These are phyloP conservation scores for Matsumyia berberina DNA, from an alignment of 2,888 invertebrate genomes.

Conservation along the genomic window DNA sequence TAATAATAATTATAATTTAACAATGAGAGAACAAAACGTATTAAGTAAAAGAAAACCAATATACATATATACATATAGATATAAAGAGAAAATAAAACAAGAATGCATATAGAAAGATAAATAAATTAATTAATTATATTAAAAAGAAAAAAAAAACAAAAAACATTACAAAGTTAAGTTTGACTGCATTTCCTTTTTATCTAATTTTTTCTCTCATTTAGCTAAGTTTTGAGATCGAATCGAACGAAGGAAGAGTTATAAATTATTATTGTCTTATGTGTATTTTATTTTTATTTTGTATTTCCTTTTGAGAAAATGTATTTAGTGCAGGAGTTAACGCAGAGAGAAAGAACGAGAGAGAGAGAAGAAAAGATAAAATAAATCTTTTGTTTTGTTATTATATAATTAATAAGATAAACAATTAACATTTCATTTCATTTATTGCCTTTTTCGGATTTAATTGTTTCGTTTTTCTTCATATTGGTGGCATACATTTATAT, in stretches of 20 bases:
- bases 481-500: slow-evolving; percentile 55
- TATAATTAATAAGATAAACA: slow-evolving; percentile 19
- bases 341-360: slow-evolving; percentile 17
- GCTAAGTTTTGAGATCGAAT: slow-evolving; percentile 3
- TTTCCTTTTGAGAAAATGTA: slow-evolving; percentile 44
- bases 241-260: slow-evolving; percentile 16
- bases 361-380: slow-evolving; percentile 18
- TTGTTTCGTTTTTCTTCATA: slow-evolving; percentile 35
- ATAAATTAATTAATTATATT: slow-evolving; percentile 51
- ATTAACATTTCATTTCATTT: slow-evolving; percentile 32
- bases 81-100: slow-evolving; percentile 36
- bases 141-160: too few species aligned
- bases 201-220: slow-evolving; percentile 3
- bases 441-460: slow-evolving; percentile 22
- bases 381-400: slow-evolving; percentile 44
- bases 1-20: slow-evolving; percentile 31
- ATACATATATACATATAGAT: slow-evolving; percentile 25
- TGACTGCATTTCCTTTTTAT: slow-evolving; percentile 71
- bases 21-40: slow-evolving; percentile 44
- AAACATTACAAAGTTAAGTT: slow-evolving; percentile 71
- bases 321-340: slow-evolving; percentile 63
- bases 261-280: slow-evolving; percentile 53
- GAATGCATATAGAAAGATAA: slow-evolving; percentile 54
- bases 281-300: slow-evolving; percentile 24
- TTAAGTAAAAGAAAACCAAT: slow-evolving; percentile 24